phyloP scores from a whole-genome alignment of 2,888 invertebrate species.

The Sesia bembeciformis region DNA sequence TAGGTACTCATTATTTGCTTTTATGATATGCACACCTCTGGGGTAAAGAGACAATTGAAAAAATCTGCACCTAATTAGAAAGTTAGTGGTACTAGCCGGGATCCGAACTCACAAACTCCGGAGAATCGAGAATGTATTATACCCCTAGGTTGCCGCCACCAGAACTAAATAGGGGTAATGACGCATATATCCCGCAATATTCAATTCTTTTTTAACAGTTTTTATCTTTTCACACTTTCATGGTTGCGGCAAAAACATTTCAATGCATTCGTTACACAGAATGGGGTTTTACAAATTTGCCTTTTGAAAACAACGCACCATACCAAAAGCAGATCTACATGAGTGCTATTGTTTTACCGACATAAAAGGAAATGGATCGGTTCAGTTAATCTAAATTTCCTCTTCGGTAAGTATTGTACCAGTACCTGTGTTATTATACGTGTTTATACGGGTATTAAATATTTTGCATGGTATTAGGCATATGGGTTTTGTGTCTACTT shows the following conservation, averaged over 20 bases:
- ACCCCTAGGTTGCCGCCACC: too few relatives aligned
- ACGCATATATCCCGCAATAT: not conserved
- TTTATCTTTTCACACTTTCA: conserved; percentile 8
- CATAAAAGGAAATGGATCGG: conserved; percentile 10
- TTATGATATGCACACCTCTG: too few relatives aligned
- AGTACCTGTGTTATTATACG: conserved; percentile 1
- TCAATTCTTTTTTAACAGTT: not conserved
- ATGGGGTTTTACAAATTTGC: conserved; percentile 10
- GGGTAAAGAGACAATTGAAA: too few relatives aligned
- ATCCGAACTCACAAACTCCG: too few relatives aligned
- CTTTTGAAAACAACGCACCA: conserved; percentile 1
- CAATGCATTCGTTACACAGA: conserved; percentile 10
- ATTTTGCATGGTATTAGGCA: not conserved
- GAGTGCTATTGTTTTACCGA: conserved; percentile 8
- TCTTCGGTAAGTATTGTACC: conserved; percentile 7
- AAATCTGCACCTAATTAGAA: too few relatives aligned
- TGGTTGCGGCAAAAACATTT: conserved; percentile 2
- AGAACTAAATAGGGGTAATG: not conserved
- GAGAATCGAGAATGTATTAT: too few relatives aligned
- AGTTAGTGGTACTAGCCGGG: too few relatives aligned
- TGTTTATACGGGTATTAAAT: not conserved
- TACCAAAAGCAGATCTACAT: not conserved
- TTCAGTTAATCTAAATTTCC: conserved; percentile 13
- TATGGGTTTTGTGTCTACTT: too few relatives aligned
- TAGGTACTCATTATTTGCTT: too few relatives aligned